Evolutionary conservation across 2,888 invertebrate genomes (phyloP), one percentile per base, ranked within the genome.

Genomic region (Trissolcus japonicus): DNA sequence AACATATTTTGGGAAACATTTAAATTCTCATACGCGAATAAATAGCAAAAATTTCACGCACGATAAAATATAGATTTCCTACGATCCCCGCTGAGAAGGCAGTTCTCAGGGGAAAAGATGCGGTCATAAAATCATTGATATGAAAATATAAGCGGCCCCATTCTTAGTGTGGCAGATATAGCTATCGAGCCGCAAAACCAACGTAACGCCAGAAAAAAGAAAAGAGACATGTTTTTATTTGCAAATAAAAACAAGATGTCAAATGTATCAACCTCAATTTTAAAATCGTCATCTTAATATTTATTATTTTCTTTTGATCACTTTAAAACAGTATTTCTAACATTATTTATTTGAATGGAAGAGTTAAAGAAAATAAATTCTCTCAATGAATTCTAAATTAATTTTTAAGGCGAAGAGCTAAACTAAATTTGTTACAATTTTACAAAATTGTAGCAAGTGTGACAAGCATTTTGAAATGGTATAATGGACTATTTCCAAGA

Each of bases 1-100:
- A 82, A 82, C 83, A 83, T 85, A 86, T 88, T 88, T 87, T 84
- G 84, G 85, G 84, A 85, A 87, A 88, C 89, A 89, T 89, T 89
- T 89, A 89, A 89, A 89, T 89, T 89, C 89, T 88, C 88, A 88
- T 89, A 88, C 88, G 88, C 88, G 88, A 88, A 89, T 89, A 88
- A 89, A 89, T 89, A 88, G 88, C 88, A 86, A 89, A 88, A 89
- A 89, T 89, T 89, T 89, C 86, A 89, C 87, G 89, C 87, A 86
- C 89, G 85, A 89, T 89, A 89, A 89, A 89, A 88, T 89, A 89
- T 89, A 89, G 89, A 89, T 89, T 88, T 87, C 82, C 86, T 82
- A 79, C 82, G 85, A 80, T 78, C 82, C 80, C 80, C 75, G 82
- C 79, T 72, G 81, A 79, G 82, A 81, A 80, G 77, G 71, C 73